Evolutionary conservation across 2,113 vertebrate genomes (phyloP).

Genomic region (Mobula hypostoma): DNA sequence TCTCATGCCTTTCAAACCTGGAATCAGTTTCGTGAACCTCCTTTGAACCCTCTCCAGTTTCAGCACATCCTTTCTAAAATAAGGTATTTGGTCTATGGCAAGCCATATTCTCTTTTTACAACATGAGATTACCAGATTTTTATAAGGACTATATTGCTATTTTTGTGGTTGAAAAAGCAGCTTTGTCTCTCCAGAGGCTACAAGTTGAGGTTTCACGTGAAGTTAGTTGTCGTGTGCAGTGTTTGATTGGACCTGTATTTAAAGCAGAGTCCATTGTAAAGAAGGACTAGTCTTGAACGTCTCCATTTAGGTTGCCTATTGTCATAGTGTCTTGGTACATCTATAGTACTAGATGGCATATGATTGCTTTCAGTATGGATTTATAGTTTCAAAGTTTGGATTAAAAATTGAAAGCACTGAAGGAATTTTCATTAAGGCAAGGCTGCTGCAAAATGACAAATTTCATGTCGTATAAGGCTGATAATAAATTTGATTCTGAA

Average conservation of each 20-base stretch:
- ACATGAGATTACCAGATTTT: background rate
- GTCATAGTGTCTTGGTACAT: background rate
- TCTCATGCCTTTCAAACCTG: too few species aligned
- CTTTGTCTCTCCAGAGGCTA: background rate
- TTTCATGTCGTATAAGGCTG: too few species aligned
- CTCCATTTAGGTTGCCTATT: background rate
- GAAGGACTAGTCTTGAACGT: too few species aligned
- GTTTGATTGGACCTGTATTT: background rate
- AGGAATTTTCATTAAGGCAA: background rate
- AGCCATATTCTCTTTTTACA: background rate
- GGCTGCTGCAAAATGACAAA: too few species aligned
- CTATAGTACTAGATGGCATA: too few species aligned
- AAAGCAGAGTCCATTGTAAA: background rate
- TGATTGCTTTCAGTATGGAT: background rate
- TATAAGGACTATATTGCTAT: background rate
- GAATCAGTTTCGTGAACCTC: too few species aligned
- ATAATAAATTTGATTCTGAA: too few species aligned
- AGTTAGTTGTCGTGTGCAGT: background rate
- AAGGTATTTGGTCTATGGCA: background rate
- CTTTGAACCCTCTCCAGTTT: too few species aligned
- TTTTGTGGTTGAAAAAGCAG: background rate
- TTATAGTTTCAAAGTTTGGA: background rate
- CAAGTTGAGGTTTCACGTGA: background rate
- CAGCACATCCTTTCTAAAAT: too few species aligned
- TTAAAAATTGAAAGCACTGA: background rate